A percentile compares a stretch with the other conserved stretches of the same genome.
phyloP scores from a whole-genome alignment of 2,888 invertebrate species.

The Lepidochitona cinerea region DNA sequence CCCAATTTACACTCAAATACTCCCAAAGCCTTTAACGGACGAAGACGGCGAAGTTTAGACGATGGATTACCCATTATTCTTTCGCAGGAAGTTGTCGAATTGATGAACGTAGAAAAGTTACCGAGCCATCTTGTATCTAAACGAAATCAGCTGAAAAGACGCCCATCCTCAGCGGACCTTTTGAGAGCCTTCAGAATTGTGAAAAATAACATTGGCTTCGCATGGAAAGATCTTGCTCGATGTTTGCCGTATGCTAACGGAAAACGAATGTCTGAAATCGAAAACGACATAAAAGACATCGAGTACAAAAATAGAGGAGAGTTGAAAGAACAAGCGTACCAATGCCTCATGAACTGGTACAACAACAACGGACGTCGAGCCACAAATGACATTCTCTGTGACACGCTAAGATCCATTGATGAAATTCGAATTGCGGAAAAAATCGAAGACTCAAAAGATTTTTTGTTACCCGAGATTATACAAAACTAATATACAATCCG shows the following conservation, averaged over 20 bases:
- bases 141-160: too few relatives aligned
- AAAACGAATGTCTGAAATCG: conserved; percentile 11
- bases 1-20: too few relatives aligned
- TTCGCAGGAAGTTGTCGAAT: too few relatives aligned
- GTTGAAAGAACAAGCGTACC: conserved; percentile 21
- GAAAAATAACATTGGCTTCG: conserved; percentile 16
- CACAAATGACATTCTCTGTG: neutral
- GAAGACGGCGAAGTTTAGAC: too few relatives aligned
- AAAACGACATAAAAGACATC: conserved; percentile 20
- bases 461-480: neutral
- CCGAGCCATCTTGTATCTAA: too few relatives aligned
- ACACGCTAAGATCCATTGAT: conserved; percentile 9
- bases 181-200: conserved; percentile 17
- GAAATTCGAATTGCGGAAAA: conserved; percentile 18
- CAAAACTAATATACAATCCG: too few relatives aligned
- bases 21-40: too few relatives aligned
- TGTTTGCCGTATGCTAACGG: conserved; percentile 14
- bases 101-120: too few relatives aligned
- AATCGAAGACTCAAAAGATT: conserved; percentile 2
- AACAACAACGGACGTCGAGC: conserved; percentile 7
- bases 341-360: conserved; percentile 1
- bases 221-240: conserved; percentile 23
- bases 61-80: too few relatives aligned
- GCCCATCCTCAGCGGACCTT: conserved; percentile 8
- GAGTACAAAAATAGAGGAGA: conserved; percentile 21